These are phyloP conservation scores for Bucco capensis DNA, from an alignment of 2,113 vertebrate genomes.

Conservation along the genomic window DNA sequence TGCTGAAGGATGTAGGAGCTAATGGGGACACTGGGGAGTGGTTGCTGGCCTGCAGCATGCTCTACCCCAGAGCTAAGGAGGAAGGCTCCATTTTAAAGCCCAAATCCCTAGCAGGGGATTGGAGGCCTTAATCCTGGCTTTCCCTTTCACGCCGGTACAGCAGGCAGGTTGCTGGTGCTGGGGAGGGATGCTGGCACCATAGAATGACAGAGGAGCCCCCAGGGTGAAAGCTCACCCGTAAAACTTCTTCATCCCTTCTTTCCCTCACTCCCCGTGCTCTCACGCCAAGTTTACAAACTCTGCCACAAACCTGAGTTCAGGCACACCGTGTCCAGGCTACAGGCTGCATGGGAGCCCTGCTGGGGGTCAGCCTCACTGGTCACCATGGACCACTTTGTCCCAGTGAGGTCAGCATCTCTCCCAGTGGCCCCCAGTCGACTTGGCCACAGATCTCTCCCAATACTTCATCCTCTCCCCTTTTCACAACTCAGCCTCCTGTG, in stretches of 20 bases:
- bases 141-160: background rate
- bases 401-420: background rate
- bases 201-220: background rate
- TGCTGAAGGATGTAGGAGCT: background rate
- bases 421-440: background rate
- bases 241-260: background rate
- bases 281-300: background rate
- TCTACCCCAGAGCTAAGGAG: background rate
- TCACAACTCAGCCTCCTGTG: background rate
- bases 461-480: background rate
- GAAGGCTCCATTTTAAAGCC: background rate
- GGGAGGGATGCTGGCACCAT: background rate
- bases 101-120: background rate
- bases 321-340: background rate
- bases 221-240: background rate
- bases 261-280: background rate
- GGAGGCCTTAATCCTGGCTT: background rate
- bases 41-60: too few relatives aligned
- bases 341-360: rapidly evolving
- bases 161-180: background rate
- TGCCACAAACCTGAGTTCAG: background rate
- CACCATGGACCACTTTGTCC: too few relatives aligned
- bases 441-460: background rate
- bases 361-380: background rate
- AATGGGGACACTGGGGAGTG: background rate